These are phyloP conservation scores for Tetranychus piercei DNA, from an alignment of 2,888 invertebrate species.

Conservation along the genomic window DNA sequence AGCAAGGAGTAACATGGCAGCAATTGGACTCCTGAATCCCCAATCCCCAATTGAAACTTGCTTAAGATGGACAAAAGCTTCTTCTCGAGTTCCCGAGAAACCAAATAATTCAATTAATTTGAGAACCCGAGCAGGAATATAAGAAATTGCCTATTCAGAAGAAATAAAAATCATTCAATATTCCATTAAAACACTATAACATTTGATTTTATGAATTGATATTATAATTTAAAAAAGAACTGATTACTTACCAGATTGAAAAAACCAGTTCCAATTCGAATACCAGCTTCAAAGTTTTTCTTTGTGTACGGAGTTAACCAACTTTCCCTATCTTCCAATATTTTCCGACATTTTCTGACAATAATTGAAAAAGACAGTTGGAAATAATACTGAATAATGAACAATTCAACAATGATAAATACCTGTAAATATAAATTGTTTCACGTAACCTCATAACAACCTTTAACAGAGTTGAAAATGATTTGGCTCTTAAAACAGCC, in stretches of 20 bases:
- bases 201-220: too few species aligned
- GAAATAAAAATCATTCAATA: too few species aligned
- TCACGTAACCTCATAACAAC: not conserved
- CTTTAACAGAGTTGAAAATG: not conserved
- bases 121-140: not conserved
- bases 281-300: not conserved
- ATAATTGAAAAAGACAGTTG: not conserved
- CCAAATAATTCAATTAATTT: not conserved
- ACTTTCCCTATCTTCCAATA: not conserved
- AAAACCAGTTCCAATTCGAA: not conserved
- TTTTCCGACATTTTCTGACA: not conserved
- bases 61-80: not conserved
- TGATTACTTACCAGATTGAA: not conserved
- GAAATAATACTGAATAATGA: not conserved
- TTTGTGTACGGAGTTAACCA: not conserved
- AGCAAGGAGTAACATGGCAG: not conserved
- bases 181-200: too few species aligned
- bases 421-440: constrained; percentile 1
- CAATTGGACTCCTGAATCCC: not conserved
- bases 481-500: not conserved
- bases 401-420: not conserved
- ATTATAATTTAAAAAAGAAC: not conserved
- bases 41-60: not conserved
- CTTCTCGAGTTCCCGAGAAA: not conserved
- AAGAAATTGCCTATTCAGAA: not conserved